Conservation (phyloP, 2,797 vertebrate species). For the Poeciliopsis turneri region DNA sequence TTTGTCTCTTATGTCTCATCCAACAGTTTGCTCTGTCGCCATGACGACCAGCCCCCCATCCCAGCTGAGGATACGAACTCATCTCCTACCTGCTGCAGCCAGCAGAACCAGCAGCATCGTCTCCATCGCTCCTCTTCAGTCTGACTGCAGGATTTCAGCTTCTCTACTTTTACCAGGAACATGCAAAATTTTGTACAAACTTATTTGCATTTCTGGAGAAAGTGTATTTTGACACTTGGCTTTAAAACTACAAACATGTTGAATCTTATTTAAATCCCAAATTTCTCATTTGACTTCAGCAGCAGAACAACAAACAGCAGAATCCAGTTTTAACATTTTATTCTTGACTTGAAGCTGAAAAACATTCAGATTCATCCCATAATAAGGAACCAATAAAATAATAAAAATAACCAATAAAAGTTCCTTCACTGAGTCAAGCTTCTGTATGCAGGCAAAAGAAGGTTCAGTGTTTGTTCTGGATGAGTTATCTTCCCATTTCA, state of each 20-base stretch:
- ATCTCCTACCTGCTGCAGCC: neutral
- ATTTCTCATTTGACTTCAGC: neutral
- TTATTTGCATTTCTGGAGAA: constrained; percentile 1
- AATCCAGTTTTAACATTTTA: neutral
- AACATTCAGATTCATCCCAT: neutral
- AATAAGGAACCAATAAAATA: neutral
- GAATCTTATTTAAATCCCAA: neutral
- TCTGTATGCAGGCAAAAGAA: too few relatives aligned
- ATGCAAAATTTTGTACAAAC: neutral
- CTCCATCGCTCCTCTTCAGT: neutral
- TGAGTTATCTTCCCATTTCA: too few relatives aligned
- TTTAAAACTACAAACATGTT: neutral
- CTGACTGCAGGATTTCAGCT: neutral
- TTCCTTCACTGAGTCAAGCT: too few relatives aligned
- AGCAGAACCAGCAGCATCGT: neutral
- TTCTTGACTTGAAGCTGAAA: neutral
- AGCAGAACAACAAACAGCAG: neutral
- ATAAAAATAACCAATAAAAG: too few relatives aligned
- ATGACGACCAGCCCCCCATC: neutral
- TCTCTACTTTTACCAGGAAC: neutral
- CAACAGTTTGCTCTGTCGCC: neutral
- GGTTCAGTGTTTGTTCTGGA: too few relatives aligned
- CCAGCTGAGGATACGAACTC: neutral
- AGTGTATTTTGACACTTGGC: neutral
- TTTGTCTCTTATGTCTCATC: neutral